Evolutionary conservation across 2,888 invertebrate species (phyloP).

Genomic region (Caenorhabditis sp.): DNA sequence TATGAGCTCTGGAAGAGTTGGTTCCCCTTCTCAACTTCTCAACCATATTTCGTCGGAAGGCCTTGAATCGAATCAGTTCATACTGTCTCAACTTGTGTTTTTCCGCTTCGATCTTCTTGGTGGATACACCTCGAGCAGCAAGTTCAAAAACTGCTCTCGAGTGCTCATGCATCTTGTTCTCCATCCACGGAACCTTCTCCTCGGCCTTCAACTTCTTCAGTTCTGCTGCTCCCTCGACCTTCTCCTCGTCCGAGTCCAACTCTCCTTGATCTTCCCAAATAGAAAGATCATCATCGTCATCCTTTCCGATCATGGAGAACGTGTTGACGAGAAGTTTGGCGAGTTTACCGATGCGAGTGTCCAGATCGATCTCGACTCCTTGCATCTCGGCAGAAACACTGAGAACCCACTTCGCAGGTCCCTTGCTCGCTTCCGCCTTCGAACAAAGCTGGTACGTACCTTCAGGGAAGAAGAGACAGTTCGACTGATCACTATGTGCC

Average conservation of each 20-base stretch:
- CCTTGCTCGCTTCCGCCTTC: slow-evolving; percentile 61
- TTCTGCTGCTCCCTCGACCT: slow-evolving; percentile 69
- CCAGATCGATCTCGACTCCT: slow-evolving; percentile 86
- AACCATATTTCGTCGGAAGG: slow-evolving; percentile 73
- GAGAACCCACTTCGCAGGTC: slow-evolving; percentile 93
- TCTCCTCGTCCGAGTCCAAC: slow-evolving; percentile 63
- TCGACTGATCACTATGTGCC: slow-evolving; percentile 83
- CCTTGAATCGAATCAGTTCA: slow-evolving; percentile 91
- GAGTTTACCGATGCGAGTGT: slow-evolving; percentile 88
- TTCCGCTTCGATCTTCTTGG: slow-evolving; percentile 93
- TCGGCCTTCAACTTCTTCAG: slow-evolving; percentile 63
- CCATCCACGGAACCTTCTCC: slow-evolving; percentile 78
- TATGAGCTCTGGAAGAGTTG: neutral
- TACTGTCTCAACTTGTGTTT: slow-evolving; percentile 93
- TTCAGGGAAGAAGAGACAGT: slow-evolving; percentile 94
- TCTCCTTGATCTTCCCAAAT: slow-evolving; percentile 65
- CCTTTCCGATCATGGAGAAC: slow-evolving; percentile 90
- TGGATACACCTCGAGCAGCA: slow-evolving; percentile 90
- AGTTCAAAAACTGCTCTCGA: slow-evolving; percentile 96
- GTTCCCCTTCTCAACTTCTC: slow-evolving; percentile 50
- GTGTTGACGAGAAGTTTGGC: slow-evolving; percentile 95
- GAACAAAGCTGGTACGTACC: slow-evolving; percentile 98
- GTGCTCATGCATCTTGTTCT: slow-evolving; percentile 92
- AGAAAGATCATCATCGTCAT: slow-evolving; percentile 66
- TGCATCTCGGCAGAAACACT: slow-evolving; percentile 98